A percentile compares a stretch with the other conserved stretches of the same genome.
These are phyloP conservation scores for Cinara cedri DNA, from an alignment of 2,888 invertebrate species.

Conservation along the genomic window DNA sequence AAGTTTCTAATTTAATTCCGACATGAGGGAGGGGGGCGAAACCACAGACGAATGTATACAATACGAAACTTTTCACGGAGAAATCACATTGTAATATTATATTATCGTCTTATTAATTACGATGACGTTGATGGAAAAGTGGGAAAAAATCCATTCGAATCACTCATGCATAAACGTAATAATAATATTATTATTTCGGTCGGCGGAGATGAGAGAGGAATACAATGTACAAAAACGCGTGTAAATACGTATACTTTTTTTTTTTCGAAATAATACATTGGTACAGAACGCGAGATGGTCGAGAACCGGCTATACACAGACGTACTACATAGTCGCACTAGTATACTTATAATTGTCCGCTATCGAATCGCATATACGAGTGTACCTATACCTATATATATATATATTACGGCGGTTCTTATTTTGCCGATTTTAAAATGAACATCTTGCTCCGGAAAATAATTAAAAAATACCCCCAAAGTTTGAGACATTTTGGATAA, in stretches of 20 bases:
- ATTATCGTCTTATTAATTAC: constrained; percentile 44
- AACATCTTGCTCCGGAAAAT: too few species aligned
- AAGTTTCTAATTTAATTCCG: too few species aligned
- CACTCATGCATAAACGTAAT: constrained; percentile 43
- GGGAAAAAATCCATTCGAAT: constrained; percentile 51
- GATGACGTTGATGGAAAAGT: constrained; percentile 40
- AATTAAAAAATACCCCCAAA: too few species aligned
- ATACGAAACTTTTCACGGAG: constrained; percentile 24
- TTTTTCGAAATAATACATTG: neutral
- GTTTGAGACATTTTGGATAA: too few species aligned
- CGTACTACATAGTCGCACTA: too few species aligned
- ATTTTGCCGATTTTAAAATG: too few species aligned
- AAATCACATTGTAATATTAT: too few species aligned
- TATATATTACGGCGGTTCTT: neutral
- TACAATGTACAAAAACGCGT: neutral
- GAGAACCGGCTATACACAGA: neutral
- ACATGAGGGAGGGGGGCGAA: too few species aligned
- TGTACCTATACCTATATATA: neutral
- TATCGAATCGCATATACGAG: too few species aligned
- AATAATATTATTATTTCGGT: neutral
- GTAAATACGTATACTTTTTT: too few species aligned
- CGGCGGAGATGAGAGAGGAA: constrained; percentile 16
- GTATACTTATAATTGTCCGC: too few species aligned
- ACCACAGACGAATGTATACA: neutral
- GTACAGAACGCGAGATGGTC: constrained; percentile 23